phyloP scores from a whole-genome alignment of 2,113 vertebrate species.

The Cinclus cinclus region DNA sequence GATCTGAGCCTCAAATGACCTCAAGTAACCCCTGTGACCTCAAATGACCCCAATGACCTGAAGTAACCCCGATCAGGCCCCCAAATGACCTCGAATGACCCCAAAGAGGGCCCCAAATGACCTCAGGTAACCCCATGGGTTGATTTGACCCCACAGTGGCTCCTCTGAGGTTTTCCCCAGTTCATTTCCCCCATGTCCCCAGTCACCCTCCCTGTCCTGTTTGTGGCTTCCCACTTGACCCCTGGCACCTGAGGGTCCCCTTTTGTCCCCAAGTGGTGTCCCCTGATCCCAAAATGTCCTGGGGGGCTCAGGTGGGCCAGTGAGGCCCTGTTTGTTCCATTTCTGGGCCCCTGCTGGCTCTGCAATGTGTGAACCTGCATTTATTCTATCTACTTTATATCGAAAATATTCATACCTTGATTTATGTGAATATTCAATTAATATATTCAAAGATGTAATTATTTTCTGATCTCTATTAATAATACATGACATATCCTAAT shows the following conservation, averaged over 20 bases:
- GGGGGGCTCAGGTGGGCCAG: background rate
- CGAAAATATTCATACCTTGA: accelerated
- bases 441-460: accelerated
- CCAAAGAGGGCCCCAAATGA: background rate
- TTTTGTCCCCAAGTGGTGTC: background rate
- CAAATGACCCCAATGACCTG: accelerated
- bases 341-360: background rate
- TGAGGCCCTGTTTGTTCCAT: no score
- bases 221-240: background rate
- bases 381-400: accelerated
- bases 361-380: background rate
- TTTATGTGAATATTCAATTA: accelerated
- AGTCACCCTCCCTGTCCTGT: accelerated
- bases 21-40: accelerated
- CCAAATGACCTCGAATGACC: background rate
- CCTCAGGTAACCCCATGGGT: accelerated
- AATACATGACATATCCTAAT: no score
- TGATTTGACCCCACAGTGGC: background rate
- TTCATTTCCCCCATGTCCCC: accelerated
- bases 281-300: background rate
- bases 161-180: accelerated
- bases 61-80: background rate
- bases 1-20: background rate
- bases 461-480: no score
- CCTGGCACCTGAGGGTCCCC: background rate